Percentiles rank a stretch among this genome's conserved stretches.
Evolutionary conservation across 2,797 vertebrate genomes (phyloP).

Genomic region (Melanotaenia boesemani): DNA sequence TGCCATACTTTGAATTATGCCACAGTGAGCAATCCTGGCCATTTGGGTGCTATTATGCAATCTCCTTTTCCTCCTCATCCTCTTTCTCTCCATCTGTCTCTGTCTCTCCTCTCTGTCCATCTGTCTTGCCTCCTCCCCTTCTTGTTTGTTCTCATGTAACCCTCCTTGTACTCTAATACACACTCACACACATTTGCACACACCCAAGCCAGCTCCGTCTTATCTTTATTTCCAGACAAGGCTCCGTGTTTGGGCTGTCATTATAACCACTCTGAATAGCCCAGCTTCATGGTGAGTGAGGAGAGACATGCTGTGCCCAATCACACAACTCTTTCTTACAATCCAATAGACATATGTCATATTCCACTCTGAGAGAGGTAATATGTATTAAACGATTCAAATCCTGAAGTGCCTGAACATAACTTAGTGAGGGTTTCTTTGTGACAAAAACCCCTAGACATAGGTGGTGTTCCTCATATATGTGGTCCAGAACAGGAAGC

Average conservation of each 20-base stretch:
- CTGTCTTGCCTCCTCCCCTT: constrained; percentile 58
- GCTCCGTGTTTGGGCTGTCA: constrained; percentile 76
- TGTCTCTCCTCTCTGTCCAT: constrained; percentile 54
- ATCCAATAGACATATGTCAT: constrained; percentile 72
- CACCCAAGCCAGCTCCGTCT: constrained; percentile 48
- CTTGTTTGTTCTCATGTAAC: constrained; percentile 50
- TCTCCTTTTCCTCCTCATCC: constrained; percentile 25
- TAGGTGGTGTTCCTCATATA: constrained; percentile 40
- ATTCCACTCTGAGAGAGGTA: constrained; percentile 66
- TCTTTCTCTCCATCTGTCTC: constrained; percentile 46
- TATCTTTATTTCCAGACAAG: constrained; percentile 80
- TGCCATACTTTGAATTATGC: constrained; percentile 49
- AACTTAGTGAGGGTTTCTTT: constrained; percentile 45
- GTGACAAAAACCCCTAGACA: constrained; percentile 49
- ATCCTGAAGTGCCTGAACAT: constrained; percentile 63
- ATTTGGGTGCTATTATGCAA: constrained; percentile 60
- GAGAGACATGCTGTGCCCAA: constrained; percentile 75
- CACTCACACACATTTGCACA: constrained; percentile 25
- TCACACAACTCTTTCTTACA: constrained; percentile 72
- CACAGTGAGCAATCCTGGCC: constrained; percentile 54
- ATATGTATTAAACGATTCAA: constrained; percentile 71
- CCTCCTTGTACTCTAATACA: constrained; percentile 42
- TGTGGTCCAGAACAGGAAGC: constrained; percentile 30
- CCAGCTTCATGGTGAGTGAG: constrained; percentile 69
- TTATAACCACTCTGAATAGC: constrained; percentile 78